Evolutionary conservation across 2,888 invertebrate species (phyloP).

Genomic region (Megaustenia siamemsis): DNA sequence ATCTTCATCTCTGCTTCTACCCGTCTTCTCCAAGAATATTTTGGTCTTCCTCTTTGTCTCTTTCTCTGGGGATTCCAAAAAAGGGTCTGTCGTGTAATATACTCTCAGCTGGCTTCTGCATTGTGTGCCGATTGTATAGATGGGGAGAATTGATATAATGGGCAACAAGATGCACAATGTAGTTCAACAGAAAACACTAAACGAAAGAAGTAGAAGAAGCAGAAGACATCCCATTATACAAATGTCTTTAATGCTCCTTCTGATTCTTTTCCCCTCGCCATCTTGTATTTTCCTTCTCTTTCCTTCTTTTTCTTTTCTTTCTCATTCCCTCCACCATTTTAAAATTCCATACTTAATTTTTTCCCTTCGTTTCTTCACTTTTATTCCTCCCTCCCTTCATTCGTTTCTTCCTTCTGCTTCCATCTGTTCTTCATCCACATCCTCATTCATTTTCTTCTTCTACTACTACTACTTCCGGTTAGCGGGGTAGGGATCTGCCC

Average conservation of each 20-base stretch:
- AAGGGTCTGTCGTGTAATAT: too few relatives aligned
- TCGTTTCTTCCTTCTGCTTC: neutral
- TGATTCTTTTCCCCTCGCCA: neutral
- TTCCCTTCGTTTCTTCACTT: too few relatives aligned
- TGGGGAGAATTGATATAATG: neutral
- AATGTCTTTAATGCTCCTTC: neutral
- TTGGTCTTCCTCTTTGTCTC: too few relatives aligned
- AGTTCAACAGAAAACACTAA: neutral
- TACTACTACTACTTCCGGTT: neutral
- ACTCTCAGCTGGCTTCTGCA: too few relatives aligned
- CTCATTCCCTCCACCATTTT: neutral
- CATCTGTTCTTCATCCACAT: neutral
- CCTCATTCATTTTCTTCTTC: neutral
- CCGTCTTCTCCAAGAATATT: too few relatives aligned
- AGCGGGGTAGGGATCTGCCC: neutral
- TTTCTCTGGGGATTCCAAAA: too few relatives aligned
- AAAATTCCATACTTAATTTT: neutral
- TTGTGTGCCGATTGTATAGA: too few relatives aligned
- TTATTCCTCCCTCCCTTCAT: too few relatives aligned
- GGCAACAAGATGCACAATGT: neutral
- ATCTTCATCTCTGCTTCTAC: too few relatives aligned
- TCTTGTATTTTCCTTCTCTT: too few relatives aligned
- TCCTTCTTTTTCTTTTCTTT: too few relatives aligned
- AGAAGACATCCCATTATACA: neutral
- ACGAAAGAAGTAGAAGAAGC: neutral